Conservation (phyloP, 1,140 invertebrate genomes). For the Rhizoglyphus robini region DNA sequence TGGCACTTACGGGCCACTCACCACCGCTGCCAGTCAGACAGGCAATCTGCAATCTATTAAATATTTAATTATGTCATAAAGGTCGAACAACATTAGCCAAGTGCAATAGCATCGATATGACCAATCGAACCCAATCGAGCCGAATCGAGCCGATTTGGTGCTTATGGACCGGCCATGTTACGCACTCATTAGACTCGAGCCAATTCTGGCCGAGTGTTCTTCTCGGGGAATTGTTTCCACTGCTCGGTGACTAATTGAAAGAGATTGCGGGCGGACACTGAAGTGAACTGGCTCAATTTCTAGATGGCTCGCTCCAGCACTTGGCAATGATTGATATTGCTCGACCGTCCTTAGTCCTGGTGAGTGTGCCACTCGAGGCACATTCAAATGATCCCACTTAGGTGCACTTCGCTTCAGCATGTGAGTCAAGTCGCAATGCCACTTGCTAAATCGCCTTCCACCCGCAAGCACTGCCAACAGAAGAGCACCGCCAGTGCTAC, state of each 20-base stretch:
- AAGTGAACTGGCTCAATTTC: background rate
- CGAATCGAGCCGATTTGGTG: background rate
- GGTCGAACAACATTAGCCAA: background rate
- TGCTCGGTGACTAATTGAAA: background rate
- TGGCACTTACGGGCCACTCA: background rate
- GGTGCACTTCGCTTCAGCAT: too few species aligned
- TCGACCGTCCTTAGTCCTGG: background rate
- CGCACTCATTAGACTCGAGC: background rate
- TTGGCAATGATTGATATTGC: background rate
- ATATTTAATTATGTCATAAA: conserved; percentile 14
- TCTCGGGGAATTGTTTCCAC: too few species aligned
- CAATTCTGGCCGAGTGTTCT: background rate
- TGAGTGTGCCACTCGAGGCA: background rate
- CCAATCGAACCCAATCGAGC: background rate
- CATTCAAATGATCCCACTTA: too few species aligned
- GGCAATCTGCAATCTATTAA: conserved; percentile 8
- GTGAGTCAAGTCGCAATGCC: too few species aligned
- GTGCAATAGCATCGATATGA: background rate
- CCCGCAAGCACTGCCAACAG: too few species aligned
- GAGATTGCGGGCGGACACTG: background rate
- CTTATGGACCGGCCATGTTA: background rate
- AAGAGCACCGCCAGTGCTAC: too few species aligned
- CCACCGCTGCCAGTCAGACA: background rate
- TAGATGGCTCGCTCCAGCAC: background rate
- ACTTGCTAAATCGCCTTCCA: too few species aligned